Percentiles rank a stretch among this genome's conserved stretches.
These are phyloP conservation scores for Lota lota DNA, from an alignment of 2,113 vertebrate species.

Conservation along the genomic window DNA sequence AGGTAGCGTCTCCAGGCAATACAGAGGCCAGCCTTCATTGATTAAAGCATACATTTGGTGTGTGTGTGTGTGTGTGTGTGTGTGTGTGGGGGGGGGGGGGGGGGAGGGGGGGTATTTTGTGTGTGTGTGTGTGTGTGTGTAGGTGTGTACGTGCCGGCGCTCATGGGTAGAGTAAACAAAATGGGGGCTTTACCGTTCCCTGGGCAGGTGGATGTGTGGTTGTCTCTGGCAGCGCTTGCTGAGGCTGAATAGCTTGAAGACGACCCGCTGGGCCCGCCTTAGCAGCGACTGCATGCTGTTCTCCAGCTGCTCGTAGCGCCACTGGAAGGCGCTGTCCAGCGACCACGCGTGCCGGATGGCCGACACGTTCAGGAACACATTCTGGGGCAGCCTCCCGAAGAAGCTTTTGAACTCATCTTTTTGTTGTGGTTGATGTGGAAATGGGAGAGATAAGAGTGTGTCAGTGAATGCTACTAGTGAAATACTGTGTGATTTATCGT, in stretches of 20 bases:
- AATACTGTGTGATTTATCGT: too few species aligned
- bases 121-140: neutral
- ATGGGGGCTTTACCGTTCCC: conserved; percentile 79
- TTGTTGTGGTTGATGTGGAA: too few species aligned
- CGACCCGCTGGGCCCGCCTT: conserved; percentile 86
- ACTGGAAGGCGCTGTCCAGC: conserved; percentile 88
- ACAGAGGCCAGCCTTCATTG: neutral
- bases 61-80: neutral
- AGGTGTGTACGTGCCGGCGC: neutral
- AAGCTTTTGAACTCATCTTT: conserved; percentile 95
- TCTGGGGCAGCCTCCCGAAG: conserved; percentile 87
- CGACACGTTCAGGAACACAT: conserved; percentile 90
- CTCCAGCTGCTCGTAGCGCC: conserved; percentile 89
- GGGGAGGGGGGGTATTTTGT: neutral
- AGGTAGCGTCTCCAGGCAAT: neutral
- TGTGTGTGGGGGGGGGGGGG: neutral
- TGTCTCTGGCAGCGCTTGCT: conserved; percentile 95
- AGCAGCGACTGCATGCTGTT: conserved; percentile 85
- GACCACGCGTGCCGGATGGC: conserved; percentile 91
- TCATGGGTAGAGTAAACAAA: neutral
- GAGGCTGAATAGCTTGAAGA: conserved; percentile 94
- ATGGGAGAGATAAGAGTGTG: too few species aligned
- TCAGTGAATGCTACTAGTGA: too few species aligned
- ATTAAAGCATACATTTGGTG: neutral
- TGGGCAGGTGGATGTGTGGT: conserved; percentile 85